Percentiles rank a stretch among this genome's conserved stretches.
Conservation (phyloP, 2,797 vertebrate genomes). For the Myiothlypis coronata region DNA sequence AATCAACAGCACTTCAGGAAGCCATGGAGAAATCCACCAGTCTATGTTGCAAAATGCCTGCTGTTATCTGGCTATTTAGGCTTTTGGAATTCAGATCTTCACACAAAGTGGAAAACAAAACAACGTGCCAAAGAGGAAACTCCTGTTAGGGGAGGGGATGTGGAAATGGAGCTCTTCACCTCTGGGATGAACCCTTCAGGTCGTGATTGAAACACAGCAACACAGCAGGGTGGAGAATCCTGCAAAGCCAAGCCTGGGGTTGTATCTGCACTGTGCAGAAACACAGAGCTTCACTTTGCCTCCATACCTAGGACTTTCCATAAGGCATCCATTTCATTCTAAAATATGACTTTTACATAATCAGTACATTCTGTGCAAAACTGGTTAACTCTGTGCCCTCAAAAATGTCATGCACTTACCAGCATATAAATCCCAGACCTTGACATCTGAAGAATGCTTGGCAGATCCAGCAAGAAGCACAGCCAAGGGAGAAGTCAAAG, state of each 20-base stretch:
- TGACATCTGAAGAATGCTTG: conserved; percentile 75
- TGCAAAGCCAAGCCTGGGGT: neutral
- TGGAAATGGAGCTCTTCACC: neutral
- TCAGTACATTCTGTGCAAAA: conserved; percentile 34
- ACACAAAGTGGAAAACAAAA: neutral
- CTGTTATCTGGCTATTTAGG: neutral
- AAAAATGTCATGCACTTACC: conserved; percentile 55
- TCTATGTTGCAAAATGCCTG: neutral
- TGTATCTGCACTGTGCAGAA: neutral
- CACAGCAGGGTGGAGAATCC: neutral
- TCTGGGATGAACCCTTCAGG: neutral
- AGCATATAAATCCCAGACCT: conserved; percentile 66
- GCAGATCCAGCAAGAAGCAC: conserved; percentile 51
- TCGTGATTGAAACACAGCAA: neutral
- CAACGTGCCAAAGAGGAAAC: neutral
- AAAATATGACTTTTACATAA: neutral
- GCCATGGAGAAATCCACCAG: neutral
- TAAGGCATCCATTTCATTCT: neutral
- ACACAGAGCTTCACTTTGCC: neutral
- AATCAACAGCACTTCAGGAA: neutral
- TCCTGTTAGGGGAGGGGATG: neutral
- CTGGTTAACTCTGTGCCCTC: conserved; percentile 26
- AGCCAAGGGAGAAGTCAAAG: conserved; percentile 71
- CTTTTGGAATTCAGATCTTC: neutral
- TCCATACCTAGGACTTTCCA: neutral